Evolutionary conservation across 2,113 vertebrate genomes (phyloP).

Genomic region (human (Homo sapiens)): GRCh38 chr4:18851001-18851500

Average conservation of each 20-base stretch:
- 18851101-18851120: neutral
- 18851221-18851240: neutral
- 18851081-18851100: neutral
- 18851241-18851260: fast-evolving
- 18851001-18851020: neutral
- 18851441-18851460: neutral
- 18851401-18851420: neutral
- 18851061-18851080: neutral
- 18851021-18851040: neutral
- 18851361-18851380: neutral
- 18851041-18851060: neutral
- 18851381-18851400: neutral
- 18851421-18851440: neutral
- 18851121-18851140: neutral
- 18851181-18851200: neutral
- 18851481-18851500: neutral
- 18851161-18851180: neutral
- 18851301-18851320: neutral
- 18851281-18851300: neutral
- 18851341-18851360: neutral
- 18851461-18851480: neutral
- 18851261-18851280: fast-evolving
- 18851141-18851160: neutral
- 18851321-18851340: neutral
- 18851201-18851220: neutral